Evolutionary conservation across 2,113 vertebrate species (phyloP).

Genomic region (Monarcha castaneiventris): DNA sequence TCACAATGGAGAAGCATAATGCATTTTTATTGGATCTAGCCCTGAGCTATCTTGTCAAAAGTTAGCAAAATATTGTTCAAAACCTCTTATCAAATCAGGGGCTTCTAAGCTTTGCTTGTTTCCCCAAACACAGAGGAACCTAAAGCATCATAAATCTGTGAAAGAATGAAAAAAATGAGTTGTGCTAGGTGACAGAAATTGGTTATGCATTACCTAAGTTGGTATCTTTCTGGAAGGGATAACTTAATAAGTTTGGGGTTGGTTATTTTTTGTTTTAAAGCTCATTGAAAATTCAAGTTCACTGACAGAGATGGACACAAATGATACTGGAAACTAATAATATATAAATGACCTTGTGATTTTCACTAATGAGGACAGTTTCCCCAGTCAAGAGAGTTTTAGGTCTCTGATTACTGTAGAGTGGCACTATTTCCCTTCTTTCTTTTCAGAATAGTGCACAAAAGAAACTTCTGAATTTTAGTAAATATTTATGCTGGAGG

Average conservation of each 20-base stretch:
- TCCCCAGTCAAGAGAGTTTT: neutral
- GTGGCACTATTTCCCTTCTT: neutral
- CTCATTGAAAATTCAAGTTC: neutral
- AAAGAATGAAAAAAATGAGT: neutral
- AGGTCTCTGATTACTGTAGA: neutral
- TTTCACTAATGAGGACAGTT: neutral
- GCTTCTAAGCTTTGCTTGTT: neutral
- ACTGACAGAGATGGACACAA: neutral
- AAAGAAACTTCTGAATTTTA: neutral
- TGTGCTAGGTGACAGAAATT: neutral
- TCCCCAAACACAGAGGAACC: neutral
- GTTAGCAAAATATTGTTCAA: constrained; percentile 21
- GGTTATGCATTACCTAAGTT: neutral
- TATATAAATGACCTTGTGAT: neutral
- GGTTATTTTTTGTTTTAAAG: neutral
- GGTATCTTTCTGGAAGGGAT: neutral
- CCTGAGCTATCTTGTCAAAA: constrained; percentile 28
- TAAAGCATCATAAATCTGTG: neutral
- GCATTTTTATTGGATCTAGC: constrained; percentile 44
- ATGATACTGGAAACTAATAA: neutral
- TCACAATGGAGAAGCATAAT: constrained; percentile 17
- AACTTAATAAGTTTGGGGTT: neutral
- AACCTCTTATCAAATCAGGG: neutral
- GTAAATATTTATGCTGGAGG: neutral
- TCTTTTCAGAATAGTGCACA: neutral